phyloP scores from a whole-genome alignment of 2,113 vertebrate species.

The Zingel zingel region DNA sequence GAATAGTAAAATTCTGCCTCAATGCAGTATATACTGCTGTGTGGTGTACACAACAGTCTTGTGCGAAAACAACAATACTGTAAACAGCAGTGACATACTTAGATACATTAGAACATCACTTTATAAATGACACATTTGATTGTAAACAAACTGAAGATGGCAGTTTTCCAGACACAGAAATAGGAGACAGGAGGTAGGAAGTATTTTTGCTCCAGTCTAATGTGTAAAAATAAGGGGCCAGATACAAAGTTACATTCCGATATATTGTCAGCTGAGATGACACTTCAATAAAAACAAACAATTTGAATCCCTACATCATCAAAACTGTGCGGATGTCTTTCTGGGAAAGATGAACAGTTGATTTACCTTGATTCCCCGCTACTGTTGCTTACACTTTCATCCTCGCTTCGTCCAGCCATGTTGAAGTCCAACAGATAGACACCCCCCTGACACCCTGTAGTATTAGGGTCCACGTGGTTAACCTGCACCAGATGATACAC shows the following conservation, averaged over 20 bases:
- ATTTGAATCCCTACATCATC: background rate
- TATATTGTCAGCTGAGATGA: background rate
- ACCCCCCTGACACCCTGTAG: constrained; percentile 41
- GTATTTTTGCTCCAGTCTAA: background rate
- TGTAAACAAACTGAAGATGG: background rate
- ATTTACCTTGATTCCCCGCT: constrained; percentile 96
- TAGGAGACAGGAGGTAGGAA: background rate
- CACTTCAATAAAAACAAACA: background rate
- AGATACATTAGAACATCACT: background rate
- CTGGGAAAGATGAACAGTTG: background rate
- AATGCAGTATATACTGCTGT: background rate
- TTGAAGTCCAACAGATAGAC: constrained; percentile 65
- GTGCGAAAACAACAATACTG: background rate
- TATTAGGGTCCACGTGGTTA: constrained; percentile 33
- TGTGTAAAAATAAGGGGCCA: background rate
- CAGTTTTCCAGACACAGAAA: constrained; percentile 1
- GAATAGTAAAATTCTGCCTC: background rate
- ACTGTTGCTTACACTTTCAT: constrained; percentile 96
- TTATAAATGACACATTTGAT: background rate
- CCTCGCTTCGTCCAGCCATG: constrained; percentile 98
- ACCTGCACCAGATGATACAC: constrained; percentile 43
- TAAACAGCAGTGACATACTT: background rate
- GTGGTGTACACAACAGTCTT: background rate
- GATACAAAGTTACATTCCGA: background rate
- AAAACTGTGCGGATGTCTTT: background rate